Evolutionary conservation across 2,113 vertebrate genomes (phyloP).

Genomic region (rabbit (Oryctolagus cuniculus)): DNA sequence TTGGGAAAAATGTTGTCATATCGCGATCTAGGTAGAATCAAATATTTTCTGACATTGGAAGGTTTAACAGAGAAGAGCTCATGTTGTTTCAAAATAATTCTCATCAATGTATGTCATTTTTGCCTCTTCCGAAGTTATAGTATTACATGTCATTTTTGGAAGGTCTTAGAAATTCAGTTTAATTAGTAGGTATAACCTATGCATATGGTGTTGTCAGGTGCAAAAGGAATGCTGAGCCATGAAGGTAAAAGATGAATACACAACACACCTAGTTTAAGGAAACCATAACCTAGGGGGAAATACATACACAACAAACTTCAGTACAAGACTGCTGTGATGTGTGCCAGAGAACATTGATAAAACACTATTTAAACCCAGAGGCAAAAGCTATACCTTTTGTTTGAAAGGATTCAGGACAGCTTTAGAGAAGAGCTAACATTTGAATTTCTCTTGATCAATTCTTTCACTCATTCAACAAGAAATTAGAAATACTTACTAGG

Average conservation of each 20-base stretch:
- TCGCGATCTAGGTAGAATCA: neutral
- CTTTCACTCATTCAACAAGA: neutral
- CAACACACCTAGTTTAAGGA: neutral
- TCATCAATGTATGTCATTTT: neutral
- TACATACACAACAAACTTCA: neutral
- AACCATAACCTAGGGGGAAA: neutral
- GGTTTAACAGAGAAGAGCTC: neutral
- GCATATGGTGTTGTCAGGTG: accelerated
- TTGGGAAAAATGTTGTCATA: neutral
- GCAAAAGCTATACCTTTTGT: neutral
- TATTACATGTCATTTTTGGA: neutral
- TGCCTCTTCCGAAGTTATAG: neutral
- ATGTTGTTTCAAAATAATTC: neutral
- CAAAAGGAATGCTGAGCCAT: neutral
- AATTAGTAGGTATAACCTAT: neutral
- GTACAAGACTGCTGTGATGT: neutral
- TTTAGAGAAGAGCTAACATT: neutral
- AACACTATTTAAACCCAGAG: neutral
- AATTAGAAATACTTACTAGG: neutral
- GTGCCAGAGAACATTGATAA: neutral
- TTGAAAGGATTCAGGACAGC: neutral
- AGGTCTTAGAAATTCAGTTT: neutral
- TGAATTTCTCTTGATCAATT: neutral
- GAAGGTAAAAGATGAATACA: neutral
- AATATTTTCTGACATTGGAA: neutral